Evolutionary conservation across 2,888 invertebrate species (phyloP), one percentile per base, ranked within the genome.

Genomic region (Daptonema setosum): DNA sequence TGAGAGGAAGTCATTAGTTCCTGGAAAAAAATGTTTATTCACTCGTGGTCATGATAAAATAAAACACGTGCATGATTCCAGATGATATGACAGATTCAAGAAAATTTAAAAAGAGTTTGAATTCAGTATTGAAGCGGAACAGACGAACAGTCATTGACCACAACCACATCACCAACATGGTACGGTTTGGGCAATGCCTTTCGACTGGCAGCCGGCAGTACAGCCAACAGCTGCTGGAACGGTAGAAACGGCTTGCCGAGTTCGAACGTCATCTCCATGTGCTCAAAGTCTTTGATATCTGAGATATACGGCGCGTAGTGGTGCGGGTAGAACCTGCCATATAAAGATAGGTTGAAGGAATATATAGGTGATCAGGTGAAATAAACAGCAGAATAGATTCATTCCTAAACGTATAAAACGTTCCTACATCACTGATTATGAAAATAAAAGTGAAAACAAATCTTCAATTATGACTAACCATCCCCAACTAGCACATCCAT

Each of bases 231-330:
- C 28, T 83, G 87, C 62, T 90, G 70, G 1, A 91, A 75, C 79
- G 87, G 87, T 72, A 90, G 82, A 72, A 87, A 93, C 1, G 95
- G 91, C 62, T 78, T 78, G 1, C 84, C 86, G 61, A 83, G 70
- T 17, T 87, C 83, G 69, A 85, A 91, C 30, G 81, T 78, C n/a
- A 93, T 76, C 64, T 82, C 78, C 62, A 83, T 73, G 62, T 82
- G 59, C 28, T 67, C 64, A 68, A 93, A 88, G 57, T 82, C 80
- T 64, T 80, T 81, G 41, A 95, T 80, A 71, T 95, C 95, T 2
- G 91, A 91, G 63, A 91, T 83, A 70, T 83, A 93, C 0, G 95
- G 95, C 0, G 93, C 85, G 73, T 95, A 97, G 73, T 97, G 93
- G 69, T 87, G 85, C 0, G 91, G 90, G 73, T 91, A 97, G 74